Base-by-base conservation (phyloP, 2,113 vertebrate species). In the Gymnogyps californianus region DNA sequence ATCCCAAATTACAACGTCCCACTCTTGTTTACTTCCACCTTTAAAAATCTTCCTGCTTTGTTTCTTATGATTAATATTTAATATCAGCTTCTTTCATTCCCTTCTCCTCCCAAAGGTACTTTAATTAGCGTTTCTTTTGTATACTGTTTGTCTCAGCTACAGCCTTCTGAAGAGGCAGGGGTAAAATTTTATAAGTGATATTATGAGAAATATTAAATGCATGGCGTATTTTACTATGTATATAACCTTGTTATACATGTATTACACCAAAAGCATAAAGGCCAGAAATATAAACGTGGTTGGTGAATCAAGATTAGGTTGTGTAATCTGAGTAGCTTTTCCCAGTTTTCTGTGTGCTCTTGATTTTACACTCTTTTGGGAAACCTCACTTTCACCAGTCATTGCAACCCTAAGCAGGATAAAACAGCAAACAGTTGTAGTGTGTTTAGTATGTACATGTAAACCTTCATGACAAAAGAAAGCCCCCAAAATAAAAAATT, bases 101-200 rank as follows among this genome's bases (percentile, higher is more conserved):
- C 9, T 89, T 70, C 34, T 80, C 10, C n/a, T 82, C 90, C 80
- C 95, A 54, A 78, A 89, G 80, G 42, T 77, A 81, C 28, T 89
- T 80, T 42, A 57, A 93, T 97, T 96, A 96, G 55, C 89, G 87
- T 94, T 96, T 93, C 49, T 89, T 87, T 77, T 93, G 34, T 62
- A 9, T 66, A 20, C 22, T 66, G 3, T 58, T 54, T 72, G n/a
- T 86, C 18, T 28, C 71, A 42, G 22, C 59, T 78, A 40, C 34
- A 86, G 51, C n/a, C 9, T 74, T 92, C 36, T 57, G 49, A 88
- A 44, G 31, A 77, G 44, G 8, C 29, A 79, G 49, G 26, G 9
- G 8, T 81, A 70, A 69, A 57, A 89, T 67, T 86, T 51, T 77
- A 1, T 25, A 51, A 46, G 25, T 61, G 51, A 26, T 89, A n/a